phyloP scores from a whole-genome alignment of 2,888 invertebrate species.

The Leptopilina drosophilae region DNA sequence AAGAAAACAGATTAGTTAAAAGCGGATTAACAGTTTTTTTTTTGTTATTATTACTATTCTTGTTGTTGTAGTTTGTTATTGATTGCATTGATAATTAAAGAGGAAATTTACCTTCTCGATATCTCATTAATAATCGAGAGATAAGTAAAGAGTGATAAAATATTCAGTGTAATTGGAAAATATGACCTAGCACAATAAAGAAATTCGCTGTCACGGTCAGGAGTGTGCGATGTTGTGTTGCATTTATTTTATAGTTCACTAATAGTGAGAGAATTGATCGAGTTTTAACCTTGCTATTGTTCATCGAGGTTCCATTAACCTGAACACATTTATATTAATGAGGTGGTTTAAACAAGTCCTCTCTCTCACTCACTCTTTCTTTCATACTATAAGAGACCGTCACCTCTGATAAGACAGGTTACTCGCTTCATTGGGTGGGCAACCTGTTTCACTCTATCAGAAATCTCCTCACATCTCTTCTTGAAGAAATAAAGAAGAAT shows the following conservation, averaged over 20 bases:
- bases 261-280: slow-evolving; percentile 46
- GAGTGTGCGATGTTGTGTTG: slow-evolving; percentile 41
- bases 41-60: too few species aligned
- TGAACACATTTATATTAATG: slow-evolving; percentile 39
- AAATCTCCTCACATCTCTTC: slow-evolving; percentile 22
- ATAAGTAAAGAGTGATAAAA: too few species aligned
- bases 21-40: too few species aligned
- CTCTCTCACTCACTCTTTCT: slow-evolving; percentile 44
- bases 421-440: slow-evolving; percentile 41
- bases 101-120: too few species aligned
- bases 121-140: too few species aligned
- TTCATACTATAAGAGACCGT: slow-evolving; percentile 43
- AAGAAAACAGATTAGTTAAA: too few species aligned
- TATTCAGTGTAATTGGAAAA: background rate
- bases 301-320: slow-evolving; percentile 51
- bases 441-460: slow-evolving; percentile 28
- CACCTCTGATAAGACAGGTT: slow-evolving; percentile 52
- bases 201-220: slow-evolving; percentile 69
- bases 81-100: too few species aligned
- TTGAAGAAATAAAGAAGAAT: slow-evolving; percentile 15
- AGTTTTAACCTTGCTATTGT: slow-evolving; percentile 66
- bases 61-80: too few species aligned
- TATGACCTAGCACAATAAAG: slow-evolving; percentile 60
- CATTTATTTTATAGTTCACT: slow-evolving; percentile 46
- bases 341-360: slow-evolving; percentile 55